These are phyloP conservation scores for Scaptomyza graminum DNA, from an alignment of 1,140 invertebrate species.

Conservation along the genomic window DNA sequence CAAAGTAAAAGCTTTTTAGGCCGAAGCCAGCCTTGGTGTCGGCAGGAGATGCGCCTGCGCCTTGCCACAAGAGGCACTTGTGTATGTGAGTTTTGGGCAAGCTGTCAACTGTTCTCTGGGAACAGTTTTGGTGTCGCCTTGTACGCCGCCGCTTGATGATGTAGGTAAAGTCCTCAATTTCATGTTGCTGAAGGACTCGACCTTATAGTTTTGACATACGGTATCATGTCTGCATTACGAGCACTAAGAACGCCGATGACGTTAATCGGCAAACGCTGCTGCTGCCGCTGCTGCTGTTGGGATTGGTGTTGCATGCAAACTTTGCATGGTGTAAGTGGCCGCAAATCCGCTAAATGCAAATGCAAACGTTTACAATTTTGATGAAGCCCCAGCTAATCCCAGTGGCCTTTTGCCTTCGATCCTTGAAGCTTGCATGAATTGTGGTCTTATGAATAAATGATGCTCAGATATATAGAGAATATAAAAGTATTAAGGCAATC, in stretches of 20 bases:
- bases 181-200: constrained; percentile 73
- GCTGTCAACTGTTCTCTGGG: constrained; percentile 46
- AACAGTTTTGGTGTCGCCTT: constrained; percentile 36
- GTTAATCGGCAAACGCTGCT: constrained; percentile 53
- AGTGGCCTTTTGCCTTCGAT: not conserved
- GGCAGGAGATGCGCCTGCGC: constrained; percentile 25
- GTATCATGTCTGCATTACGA: constrained; percentile 50
- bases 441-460: not conserved
- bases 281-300: constrained; percentile 1
- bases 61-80: constrained; percentile 30
- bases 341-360: constrained; percentile 24
- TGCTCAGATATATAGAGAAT: not conserved
- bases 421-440: not conserved
- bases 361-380: constrained; percentile 19
- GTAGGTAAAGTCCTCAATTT: constrained; percentile 76
- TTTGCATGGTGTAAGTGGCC: not conserved
- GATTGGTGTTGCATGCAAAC: not conserved
- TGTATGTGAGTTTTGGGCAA: constrained; percentile 17
- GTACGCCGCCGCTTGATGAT: constrained; percentile 48
- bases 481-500: no score
- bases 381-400: constrained; percentile 15
- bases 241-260: constrained; percentile 46
- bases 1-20: constrained; percentile 3
- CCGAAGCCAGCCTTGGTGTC: not conserved
- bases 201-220: constrained; percentile 76